Percentiles rank a stretch among this genome's conserved stretches.
These are phyloP conservation scores for Sitta europaea DNA, from an alignment of 2,113 vertebrate species.

Conservation along the genomic window DNA sequence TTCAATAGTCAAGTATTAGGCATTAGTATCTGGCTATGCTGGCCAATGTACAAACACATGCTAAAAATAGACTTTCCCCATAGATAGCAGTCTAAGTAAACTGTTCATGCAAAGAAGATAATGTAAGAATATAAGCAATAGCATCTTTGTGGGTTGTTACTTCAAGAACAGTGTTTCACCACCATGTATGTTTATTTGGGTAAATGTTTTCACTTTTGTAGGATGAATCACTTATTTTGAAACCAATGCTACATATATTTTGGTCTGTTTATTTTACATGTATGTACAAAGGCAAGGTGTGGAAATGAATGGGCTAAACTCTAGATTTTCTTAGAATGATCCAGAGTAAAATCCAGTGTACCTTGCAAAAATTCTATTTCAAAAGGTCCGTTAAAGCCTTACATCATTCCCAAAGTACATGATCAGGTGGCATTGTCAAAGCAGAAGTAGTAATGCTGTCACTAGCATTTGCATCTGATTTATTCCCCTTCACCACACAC, in stretches of 20 bases:
- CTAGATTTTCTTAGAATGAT: neutral
- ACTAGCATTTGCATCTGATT: neutral
- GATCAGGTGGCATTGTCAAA: neutral
- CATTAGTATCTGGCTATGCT: neutral
- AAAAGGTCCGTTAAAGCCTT: neutral
- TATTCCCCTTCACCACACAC: neutral
- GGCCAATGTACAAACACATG: neutral
- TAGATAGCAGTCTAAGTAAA: neutral
- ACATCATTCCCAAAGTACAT: neutral
- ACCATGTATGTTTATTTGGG: neutral
- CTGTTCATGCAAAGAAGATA: neutral
- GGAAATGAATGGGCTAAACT: neutral
- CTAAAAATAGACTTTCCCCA: slow-evolving; percentile 2
- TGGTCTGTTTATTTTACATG: neutral
- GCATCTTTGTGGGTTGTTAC: neutral
- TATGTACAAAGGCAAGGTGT: neutral
- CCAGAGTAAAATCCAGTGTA: neutral
- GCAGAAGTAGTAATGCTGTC: neutral
- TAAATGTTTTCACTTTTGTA: neutral
- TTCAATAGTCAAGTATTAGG: neutral
- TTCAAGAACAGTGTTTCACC: neutral
- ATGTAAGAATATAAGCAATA: neutral
- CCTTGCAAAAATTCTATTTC: neutral
- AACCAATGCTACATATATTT: neutral
- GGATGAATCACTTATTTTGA: neutral